Evolutionary conservation across 2,797 vertebrate species (phyloP).

Genomic region (Macrochelys suwanniensis): DNA sequence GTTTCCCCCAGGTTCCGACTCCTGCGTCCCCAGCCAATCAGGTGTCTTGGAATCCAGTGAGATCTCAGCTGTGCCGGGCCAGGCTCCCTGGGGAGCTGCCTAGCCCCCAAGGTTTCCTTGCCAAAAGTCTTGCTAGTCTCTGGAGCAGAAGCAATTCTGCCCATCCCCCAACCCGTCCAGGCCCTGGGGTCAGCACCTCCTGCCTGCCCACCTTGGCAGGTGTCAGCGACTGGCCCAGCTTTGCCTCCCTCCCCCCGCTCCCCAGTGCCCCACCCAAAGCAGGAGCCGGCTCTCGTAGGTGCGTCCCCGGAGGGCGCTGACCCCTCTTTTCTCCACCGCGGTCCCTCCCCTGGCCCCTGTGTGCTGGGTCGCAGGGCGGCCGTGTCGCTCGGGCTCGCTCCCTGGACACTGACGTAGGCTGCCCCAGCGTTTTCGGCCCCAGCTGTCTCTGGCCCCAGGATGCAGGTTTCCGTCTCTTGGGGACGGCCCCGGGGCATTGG

Average conservation of each 20-base stretch:
- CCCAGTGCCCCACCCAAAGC: too few relatives aligned
- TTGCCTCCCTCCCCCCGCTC: neutral
- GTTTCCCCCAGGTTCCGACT: neutral
- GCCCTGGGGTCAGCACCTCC: neutral
- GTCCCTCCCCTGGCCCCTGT: constrained; percentile 13
- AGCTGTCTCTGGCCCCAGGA: constrained; percentile 65
- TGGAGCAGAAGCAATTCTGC: neutral
- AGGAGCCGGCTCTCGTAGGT: too few relatives aligned
- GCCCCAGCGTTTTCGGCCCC: constrained; percentile 34
- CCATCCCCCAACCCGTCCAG: too few relatives aligned
- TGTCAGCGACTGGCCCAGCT: constrained; percentile 54
- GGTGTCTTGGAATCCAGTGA: neutral
- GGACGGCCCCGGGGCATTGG: neutral
- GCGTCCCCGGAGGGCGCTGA: neutral
- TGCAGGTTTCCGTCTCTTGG: constrained; percentile 63
- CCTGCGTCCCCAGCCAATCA: neutral
- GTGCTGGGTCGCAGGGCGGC: constrained; percentile 57
- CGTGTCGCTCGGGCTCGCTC: neutral
- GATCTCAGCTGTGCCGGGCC: neutral
- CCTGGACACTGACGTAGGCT: neutral
- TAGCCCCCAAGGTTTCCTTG: neutral
- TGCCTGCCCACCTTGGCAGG: neutral
- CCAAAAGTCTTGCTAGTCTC: too few relatives aligned
- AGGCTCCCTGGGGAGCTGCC: neutral
- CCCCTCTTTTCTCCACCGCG: neutral